Percentiles rank a stretch among this genome's conserved stretches.
These are phyloP conservation scores for Atopsyche davidsoni DNA, from an alignment of 1,140 invertebrate species.

Conservation along the genomic window DNA sequence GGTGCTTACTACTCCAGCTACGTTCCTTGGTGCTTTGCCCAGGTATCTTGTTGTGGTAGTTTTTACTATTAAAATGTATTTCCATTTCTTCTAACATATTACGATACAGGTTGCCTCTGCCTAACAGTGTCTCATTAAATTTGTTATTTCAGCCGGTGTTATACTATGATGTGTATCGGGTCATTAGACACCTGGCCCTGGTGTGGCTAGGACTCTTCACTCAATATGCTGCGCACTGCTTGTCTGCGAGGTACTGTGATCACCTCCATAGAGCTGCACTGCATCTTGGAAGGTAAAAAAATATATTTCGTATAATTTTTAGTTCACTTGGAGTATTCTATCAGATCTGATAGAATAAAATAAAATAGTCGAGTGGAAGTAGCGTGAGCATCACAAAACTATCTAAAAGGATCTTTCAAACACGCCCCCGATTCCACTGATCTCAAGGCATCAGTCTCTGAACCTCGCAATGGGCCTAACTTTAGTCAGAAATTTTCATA, in stretches of 20 bases:
- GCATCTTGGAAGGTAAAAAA: conserved; percentile 71
- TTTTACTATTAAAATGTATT: conserved; percentile 6
- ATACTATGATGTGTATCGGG: conserved; percentile 80
- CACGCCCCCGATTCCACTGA: no score
- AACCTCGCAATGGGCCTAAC: no score
- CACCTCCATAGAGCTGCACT: conserved; percentile 80
- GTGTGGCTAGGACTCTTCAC: conserved; percentile 79
- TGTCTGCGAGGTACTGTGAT: conserved; percentile 72
- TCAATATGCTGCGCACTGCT: conserved; percentile 71
- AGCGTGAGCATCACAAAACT: no score
- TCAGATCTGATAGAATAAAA: no score
- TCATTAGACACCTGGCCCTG: conserved; percentile 73
- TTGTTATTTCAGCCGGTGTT: conserved; percentile 63
- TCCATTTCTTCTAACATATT: no score
- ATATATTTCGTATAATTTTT: not conserved
- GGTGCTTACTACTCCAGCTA: conserved; percentile 89
- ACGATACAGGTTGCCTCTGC: no score
- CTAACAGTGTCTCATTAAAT: conserved; percentile 9
- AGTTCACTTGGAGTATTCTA: no score
- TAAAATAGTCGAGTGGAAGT: no score
- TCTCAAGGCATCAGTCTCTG: no score
- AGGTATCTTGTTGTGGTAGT: conserved; percentile 47
- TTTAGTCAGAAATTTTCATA: no score
- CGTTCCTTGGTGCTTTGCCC: conserved; percentile 83
- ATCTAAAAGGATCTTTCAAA: no score